phyloP scores from a whole-genome alignment of 2,113 vertebrate species.

The Grallaria varia region DNA sequence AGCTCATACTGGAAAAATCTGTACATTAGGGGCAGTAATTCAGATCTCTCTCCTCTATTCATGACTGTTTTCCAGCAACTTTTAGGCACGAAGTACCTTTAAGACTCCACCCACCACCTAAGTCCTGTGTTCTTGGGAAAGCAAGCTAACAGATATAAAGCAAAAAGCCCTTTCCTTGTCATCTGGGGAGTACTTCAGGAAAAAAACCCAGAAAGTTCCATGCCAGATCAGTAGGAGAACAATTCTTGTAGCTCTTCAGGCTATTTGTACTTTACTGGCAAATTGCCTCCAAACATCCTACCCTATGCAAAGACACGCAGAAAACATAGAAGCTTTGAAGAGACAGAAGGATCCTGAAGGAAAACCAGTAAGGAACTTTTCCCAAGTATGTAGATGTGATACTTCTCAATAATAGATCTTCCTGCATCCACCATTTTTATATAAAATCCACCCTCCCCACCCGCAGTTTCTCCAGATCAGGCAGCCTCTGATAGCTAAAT shows the following conservation, averaged over 20 bases:
- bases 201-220: neutral
- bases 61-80: neutral
- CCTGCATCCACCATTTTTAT: neutral
- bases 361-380: neutral
- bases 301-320: neutral
- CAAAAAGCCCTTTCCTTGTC: neutral
- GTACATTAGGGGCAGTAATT: neutral
- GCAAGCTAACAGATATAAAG: neutral
- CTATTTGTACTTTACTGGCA: neutral
- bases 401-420: neutral
- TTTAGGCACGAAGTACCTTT: neutral
- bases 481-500: neutral
- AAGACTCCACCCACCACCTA: neutral
- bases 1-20: constrained; percentile 32
- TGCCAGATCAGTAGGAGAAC: neutral
- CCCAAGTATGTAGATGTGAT: neutral
- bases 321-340: neutral
- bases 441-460: neutral
- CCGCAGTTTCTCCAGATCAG: neutral
- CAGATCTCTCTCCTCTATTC: neutral
- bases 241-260: neutral
- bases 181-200: neutral
- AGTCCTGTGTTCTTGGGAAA: neutral
- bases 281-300: neutral
- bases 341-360: neutral